Evolutionary conservation across 2,797 vertebrate genomes (phyloP).

Genomic region (Gymnoscopelus braueri): DNA sequence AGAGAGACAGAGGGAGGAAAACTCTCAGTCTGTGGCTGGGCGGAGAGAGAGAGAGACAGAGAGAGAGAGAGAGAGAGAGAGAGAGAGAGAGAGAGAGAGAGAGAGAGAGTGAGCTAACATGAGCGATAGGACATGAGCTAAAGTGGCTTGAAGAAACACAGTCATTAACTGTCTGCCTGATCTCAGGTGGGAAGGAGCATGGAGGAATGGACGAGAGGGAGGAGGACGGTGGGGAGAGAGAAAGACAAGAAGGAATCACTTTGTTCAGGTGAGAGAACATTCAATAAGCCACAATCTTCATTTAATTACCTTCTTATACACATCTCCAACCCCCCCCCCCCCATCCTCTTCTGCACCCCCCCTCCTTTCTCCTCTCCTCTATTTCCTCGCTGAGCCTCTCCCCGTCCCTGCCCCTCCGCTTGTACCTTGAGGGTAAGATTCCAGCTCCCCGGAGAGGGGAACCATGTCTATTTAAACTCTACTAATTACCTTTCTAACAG

Average conservation of each 20-base stretch:
- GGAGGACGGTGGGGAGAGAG: conserved; percentile 25
- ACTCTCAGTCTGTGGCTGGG: conserved; percentile 31
- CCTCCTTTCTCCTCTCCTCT: conserved; percentile 4
- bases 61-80: conserved; percentile 58
- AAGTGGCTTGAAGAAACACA: conserved; percentile 70
- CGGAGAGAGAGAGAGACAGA: conserved; percentile 50
- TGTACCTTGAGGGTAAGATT: conserved; percentile 42
- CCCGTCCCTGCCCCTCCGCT: conserved; percentile 4
- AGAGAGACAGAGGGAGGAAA: conserved; percentile 33
- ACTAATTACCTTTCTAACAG: conserved; percentile 77
- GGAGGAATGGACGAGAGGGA: conserved; percentile 30
- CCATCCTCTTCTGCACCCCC: background rate
- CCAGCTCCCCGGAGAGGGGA: conserved; percentile 60
- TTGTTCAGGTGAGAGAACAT: conserved; percentile 62
- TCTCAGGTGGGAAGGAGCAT: conserved; percentile 48
- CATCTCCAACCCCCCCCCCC: conserved; percentile 27
- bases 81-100: conserved; percentile 44
- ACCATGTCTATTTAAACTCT: conserved; percentile 68
- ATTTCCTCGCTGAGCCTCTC: background rate
- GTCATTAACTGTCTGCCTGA: conserved; percentile 74
- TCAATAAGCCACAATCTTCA: conserved; percentile 74
- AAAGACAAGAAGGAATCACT: conserved; percentile 43
- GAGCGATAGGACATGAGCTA: conserved; percentile 49
- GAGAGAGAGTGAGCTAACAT: conserved; percentile 54
- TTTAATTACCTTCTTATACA: conserved; percentile 74